Evolutionary conservation across 2,113 vertebrate species (phyloP).

Genomic region (Penelope pileata): DNA sequence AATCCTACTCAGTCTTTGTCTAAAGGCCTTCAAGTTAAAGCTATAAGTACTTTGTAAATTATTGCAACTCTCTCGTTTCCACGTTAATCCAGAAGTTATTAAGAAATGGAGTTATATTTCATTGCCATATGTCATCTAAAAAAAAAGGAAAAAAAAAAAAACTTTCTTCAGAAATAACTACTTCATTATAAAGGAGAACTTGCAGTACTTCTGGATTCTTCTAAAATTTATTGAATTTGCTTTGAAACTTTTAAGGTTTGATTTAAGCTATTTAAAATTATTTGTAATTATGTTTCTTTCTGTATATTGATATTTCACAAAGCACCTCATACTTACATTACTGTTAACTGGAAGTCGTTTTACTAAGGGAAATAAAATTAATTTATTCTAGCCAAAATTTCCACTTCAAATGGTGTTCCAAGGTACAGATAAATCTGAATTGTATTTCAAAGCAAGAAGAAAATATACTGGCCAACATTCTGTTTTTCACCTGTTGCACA

Average conservation of each 20-base stretch:
- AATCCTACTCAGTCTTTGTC: neutral
- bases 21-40: neutral
- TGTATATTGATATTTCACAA: neutral
- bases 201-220: neutral
- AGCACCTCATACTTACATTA: neutral
- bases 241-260: slow-evolving; percentile 1
- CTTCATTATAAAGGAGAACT: neutral
- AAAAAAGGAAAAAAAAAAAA: neutral
- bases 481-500: neutral
- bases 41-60: neutral
- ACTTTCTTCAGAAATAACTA: neutral
- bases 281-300: neutral
- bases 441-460: slow-evolving; percentile 20
- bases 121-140: neutral
- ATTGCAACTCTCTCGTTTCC: neutral
- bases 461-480: neutral
- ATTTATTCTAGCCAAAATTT: neutral
- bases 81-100: neutral
- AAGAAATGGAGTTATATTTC: neutral
- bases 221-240: neutral
- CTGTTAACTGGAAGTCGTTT: neutral
- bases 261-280: neutral
- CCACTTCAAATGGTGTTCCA: neutral
- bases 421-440: neutral
- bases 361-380: neutral